Conservation (phyloP, 2,113 vertebrate species). For the Cavia aperea region DNA sequence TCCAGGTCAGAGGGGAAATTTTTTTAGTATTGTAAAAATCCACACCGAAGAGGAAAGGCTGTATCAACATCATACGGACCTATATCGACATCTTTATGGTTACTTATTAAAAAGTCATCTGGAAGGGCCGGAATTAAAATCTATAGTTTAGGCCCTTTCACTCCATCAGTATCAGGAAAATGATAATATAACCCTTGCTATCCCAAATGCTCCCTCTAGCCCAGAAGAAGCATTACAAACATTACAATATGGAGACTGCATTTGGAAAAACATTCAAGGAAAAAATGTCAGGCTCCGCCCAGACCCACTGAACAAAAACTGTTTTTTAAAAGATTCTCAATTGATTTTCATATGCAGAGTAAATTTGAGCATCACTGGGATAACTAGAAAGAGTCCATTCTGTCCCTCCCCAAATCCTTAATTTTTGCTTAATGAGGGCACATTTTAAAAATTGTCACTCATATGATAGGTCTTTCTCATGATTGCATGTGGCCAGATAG, state of each 20-base stretch:
- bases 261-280: neutral
- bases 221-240: neutral
- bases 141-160: accelerated
- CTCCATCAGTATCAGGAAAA: neutral
- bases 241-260: neutral
- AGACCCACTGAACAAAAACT: neutral
- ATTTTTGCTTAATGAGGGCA: neutral
- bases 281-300: neutral
- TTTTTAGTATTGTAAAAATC: neutral
- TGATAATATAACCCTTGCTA: neutral
- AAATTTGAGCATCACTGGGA: neutral
- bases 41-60: too few relatives aligned
- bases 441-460: neutral
- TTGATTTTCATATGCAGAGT: neutral
- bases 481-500: neutral
- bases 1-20: neutral
- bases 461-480: neutral
- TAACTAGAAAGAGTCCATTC: neutral
- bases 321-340: neutral
- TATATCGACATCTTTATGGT: neutral
- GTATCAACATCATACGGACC: neutral
- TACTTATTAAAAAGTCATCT: neutral
- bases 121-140: too few relatives aligned
- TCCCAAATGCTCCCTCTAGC: neutral
- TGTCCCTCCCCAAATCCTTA: neutral